Evolutionary conservation across 2,113 vertebrate species (phyloP), one percentile per base, ranked within the genome.

Genomic region (Speoplatyrhinus poulsoni): DNA sequence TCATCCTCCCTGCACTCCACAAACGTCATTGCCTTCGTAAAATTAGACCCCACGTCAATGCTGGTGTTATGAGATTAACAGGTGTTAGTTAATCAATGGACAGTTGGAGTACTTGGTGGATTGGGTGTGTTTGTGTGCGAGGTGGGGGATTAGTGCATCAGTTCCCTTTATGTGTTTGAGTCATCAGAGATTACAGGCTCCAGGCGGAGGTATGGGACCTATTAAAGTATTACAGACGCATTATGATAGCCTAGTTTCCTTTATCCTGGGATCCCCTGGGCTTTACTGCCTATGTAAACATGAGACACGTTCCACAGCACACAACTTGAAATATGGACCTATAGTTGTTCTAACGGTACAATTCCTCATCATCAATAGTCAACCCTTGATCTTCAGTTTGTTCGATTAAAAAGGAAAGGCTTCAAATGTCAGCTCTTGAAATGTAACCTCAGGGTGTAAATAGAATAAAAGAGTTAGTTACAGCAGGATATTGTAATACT

Each of bases 141-240:
- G 15, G 32, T 46, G 3, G 5, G 26, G 61, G n/a, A 10, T 26
- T 16, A 68, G 60, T 56, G 68, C 19, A 52, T 62, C 48, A 48
- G 17, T 49, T 3, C 49, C 13, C 62, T 33, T 13, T 36, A 26
- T 53, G 47, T 33, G 48, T 52, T n/a, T 10, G 63, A 80, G 69
- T 80, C 79, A 68, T 47, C 4, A 12, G 58, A 62, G 83, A 85
- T 86, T 81, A 85, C 67, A 61, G 46, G 19, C 65, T 70, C 60
- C 66, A 7, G 61, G 48, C 61, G 9, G 72, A 54, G 65, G 72
- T 54, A 9, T 1, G 12, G 53, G 69, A 61, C 69, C 69, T 26
- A 79, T 81, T 67, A 64, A 62, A 65, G 80, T 64, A 67, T 81
- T 72, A 75, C 59, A 50, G 77, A 69, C 64, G 70, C 46, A 65